Evolutionary conservation across 1,140 invertebrate genomes (phyloP).

Genomic region (Venustaconcha ellipsiformis): DNA sequence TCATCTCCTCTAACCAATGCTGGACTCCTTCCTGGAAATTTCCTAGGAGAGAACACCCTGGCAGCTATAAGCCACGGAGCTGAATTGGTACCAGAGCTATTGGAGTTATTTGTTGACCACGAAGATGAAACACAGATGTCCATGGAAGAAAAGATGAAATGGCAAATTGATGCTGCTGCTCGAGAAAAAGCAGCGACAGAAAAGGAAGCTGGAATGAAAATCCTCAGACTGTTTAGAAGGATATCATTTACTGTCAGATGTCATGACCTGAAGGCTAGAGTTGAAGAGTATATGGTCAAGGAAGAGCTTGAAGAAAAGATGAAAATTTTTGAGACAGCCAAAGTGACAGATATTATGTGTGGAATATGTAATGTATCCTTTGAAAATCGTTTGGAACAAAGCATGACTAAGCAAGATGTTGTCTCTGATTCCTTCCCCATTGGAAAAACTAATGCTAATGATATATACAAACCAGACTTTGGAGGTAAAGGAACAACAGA

Average conservation of each 20-base stretch:
- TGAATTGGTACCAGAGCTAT: background rate
- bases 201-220: conserved; percentile 22
- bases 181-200: conserved; percentile 22
- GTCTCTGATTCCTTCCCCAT: too few species aligned
- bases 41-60: background rate
- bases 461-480: too few species aligned
- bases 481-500: too few species aligned
- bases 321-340: conserved; percentile 26
- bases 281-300: conserved; percentile 2
- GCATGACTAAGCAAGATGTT: too few species aligned
- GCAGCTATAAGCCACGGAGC: background rate
- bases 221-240: conserved; percentile 20
- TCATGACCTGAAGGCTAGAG: conserved; percentile 11
- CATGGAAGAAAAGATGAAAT: conserved; percentile 34
- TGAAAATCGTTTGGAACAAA: background rate
- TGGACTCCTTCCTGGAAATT: background rate
- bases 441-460: too few species aligned
- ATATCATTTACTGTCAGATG: background rate
- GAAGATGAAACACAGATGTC: conserved; percentile 25
- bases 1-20: background rate
- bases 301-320: conserved; percentile 11
- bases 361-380: conserved; percentile 35
- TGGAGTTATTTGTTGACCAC: background rate
- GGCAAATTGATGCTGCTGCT: conserved; percentile 24
- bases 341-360: conserved; percentile 31